A percentile compares a stretch with the other conserved stretches of the same genome.
phyloP scores from a whole-genome alignment of 2,797 vertebrate genomes.

The Mormyrops boulengeri region DNA sequence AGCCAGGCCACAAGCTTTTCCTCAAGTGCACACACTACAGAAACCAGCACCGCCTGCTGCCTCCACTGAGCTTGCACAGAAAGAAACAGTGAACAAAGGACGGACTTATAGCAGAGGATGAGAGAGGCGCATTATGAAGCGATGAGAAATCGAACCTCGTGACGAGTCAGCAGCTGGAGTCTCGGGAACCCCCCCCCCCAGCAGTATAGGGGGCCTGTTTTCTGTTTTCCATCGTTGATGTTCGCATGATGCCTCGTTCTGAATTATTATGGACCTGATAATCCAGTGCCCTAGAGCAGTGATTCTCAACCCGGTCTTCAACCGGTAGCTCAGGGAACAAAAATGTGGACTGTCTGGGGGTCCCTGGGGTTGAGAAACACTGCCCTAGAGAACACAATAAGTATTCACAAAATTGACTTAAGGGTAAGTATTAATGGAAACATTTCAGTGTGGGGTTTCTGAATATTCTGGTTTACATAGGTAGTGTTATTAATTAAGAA shows the following conservation, averaged over 20 bases:
- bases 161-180: neutral
- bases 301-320: neutral
- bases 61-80: neutral
- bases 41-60: neutral
- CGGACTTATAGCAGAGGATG: neutral
- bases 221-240: neutral
- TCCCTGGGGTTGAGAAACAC: neutral
- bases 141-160: neutral
- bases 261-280: neutral
- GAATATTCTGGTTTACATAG: neutral
- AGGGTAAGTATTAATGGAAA: neutral
- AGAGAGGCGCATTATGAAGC: neutral
- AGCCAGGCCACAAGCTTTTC: neutral
- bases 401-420: neutral
- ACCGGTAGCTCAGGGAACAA: neutral
- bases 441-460: neutral
- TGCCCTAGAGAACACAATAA: neutral
- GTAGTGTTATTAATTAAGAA: neutral
- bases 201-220: neutral
- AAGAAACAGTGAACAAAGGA: neutral
- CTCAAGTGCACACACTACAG: neutral
- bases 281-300: neutral
- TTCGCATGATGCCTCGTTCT: neutral
- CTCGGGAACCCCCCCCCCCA: neutral
- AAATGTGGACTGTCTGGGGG: neutral